A percentile compares a stretch with the other conserved stretches of the same genome.
phyloP scores from a whole-genome alignment of 1,140 invertebrate genomes.

The Bombus waltoni region DNA sequence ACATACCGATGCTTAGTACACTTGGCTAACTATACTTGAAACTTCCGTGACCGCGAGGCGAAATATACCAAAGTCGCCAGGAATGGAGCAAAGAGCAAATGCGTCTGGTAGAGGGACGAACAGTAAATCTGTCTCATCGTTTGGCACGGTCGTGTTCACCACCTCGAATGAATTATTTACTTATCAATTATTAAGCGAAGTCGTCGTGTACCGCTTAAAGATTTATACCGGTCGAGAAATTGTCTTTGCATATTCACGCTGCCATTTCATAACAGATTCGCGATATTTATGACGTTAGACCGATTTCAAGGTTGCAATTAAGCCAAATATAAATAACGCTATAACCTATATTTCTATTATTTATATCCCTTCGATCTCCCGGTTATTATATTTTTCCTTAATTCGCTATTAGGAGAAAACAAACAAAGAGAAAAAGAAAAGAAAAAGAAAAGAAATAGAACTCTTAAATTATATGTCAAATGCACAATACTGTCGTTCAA shows the following conservation, averaged over 20 bases:
- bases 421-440: no score
- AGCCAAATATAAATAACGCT: constrained; percentile 26
- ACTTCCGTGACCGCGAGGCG: constrained; percentile 52
- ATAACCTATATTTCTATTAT: neutral
- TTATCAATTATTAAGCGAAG: constrained; percentile 65
- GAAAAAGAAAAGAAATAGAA: no score
- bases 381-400: neutral
- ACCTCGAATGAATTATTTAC: constrained; percentile 74
- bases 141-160: constrained; percentile 71
- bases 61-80: constrained; percentile 60
- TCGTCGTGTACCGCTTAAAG: constrained; percentile 50
- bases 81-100: constrained; percentile 59
- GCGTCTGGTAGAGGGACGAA: constrained; percentile 43
- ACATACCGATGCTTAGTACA: constrained; percentile 32
- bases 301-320: constrained; percentile 36
- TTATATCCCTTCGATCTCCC: neutral
- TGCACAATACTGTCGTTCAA: no score
- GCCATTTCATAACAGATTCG: constrained; percentile 27
- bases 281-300: constrained; percentile 27
- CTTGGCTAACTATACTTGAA: constrained; percentile 48
- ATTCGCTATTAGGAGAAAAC: no score
- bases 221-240: constrained; percentile 54
- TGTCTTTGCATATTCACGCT: constrained; percentile 34
- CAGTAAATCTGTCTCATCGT: constrained; percentile 74
- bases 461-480: no score